Percentiles rank a stretch among this genome's conserved stretches.
Conservation (phyloP, 2,797 vertebrate species). For the Leptodactylus fallax region DNA sequence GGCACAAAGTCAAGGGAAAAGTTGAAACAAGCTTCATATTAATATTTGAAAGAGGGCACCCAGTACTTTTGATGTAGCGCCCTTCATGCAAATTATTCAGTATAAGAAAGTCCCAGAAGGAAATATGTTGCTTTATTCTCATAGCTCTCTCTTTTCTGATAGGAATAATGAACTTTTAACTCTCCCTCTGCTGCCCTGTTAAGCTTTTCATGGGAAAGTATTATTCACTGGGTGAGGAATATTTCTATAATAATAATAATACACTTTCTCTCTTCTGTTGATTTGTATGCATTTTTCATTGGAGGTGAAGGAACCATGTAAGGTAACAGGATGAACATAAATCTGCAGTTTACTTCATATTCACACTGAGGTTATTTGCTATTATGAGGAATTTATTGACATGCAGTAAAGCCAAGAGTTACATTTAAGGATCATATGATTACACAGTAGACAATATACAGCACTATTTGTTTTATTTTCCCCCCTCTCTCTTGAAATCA, state of each 20-base stretch:
- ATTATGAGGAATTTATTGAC: background rate
- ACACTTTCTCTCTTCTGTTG: constrained; percentile 11
- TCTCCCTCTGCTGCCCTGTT: constrained; percentile 84
- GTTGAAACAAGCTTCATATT: constrained; percentile 89
- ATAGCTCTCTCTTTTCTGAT: constrained; percentile 78
- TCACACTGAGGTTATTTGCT: background rate
- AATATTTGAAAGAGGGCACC: constrained; percentile 95
- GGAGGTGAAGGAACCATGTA: background rate
- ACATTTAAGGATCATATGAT: background rate
- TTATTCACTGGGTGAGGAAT: constrained; percentile 72
- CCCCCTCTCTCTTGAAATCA: background rate
- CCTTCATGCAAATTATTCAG: constrained; percentile 92
- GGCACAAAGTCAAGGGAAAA: constrained; percentile 86
- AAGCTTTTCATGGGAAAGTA: constrained; percentile 80
- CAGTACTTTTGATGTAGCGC: constrained; percentile 90
- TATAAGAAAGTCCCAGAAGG: constrained; percentile 86
- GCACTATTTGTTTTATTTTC: background rate
- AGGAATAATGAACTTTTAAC: constrained; percentile 91
- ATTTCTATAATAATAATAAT: constrained; percentile 25
- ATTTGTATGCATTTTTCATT: constrained; percentile 36
- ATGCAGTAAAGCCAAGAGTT: background rate
- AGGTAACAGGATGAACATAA: background rate
- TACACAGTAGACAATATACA: background rate
- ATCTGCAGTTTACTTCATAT: background rate
- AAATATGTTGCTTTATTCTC: constrained; percentile 85